Evolutionary conservation across 2,113 vertebrate species (phyloP), one percentile per base, ranked within the genome.

Genomic region (Aythya baeri): DNA sequence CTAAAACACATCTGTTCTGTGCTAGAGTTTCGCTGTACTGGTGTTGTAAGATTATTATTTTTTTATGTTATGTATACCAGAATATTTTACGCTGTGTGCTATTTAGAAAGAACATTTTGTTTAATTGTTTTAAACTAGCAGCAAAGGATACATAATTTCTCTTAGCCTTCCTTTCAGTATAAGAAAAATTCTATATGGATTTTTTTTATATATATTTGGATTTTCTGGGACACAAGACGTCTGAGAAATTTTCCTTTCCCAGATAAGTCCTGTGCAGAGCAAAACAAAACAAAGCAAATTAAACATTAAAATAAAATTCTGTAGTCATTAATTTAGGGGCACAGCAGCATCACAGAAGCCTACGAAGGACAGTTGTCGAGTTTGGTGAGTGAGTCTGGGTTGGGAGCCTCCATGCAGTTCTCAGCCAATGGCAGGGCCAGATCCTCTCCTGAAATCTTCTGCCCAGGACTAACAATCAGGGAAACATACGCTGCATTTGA

Each of bases 401-500:
- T 88, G 68, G 71, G 38, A 81, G 1, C 9, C 46, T 21, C n/a
- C 72, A 0, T 9, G 7, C 0, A 2, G 22, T 17, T 82, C 32
- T 85, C 58, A 41, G 29, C 23, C 58, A 20, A n/a, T 88, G 63
- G 18, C 27, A 63, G n/a, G 36, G 20, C 61, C 58, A 82, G 46
- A 54, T 75, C 72, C 55, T 88, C 32, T 86, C 52, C 68, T 88
- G 59, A 92, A 74, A 71, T 96, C 46, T 65, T 85, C 63, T 75
- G 50, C 31, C 57, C 52, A 63, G 54, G 62, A 52, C 36, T 59
- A 82, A 25, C 82, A 82, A 90, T 68, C 52, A 96, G 63, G 71
- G 67, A 93, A 93, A 89, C 80, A 73, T 92, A 93, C 91, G 94
- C 50, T 86, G 44, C 43, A 71, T 71, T 86, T 88, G 71, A 34